Evolutionary conservation across 1,140 invertebrate genomes (phyloP).

Genomic region (Arion vulgaris): DNA sequence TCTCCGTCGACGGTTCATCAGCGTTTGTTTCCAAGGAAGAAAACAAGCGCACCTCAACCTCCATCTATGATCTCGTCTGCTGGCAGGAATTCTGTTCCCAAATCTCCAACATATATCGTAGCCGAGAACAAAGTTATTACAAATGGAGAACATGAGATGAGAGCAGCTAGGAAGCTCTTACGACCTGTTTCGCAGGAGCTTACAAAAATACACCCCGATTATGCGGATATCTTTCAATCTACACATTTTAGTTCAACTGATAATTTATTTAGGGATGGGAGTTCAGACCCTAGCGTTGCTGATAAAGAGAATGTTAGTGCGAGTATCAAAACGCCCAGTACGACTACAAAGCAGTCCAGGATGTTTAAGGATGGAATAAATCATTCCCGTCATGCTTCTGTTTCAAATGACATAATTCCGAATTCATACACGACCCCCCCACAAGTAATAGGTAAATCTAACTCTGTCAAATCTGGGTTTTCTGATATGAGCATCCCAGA

Average conservation of each 20-base stretch:
- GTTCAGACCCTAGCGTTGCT: background rate
- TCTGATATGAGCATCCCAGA: background rate
- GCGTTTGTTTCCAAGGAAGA: background rate
- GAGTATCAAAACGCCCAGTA: background rate
- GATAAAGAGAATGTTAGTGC: conserved; percentile 20
- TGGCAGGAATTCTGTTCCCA: conserved; percentile 31
- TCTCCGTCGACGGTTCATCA: conserved; percentile 7
- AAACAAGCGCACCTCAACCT: background rate
- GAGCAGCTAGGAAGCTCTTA: conserved; percentile 38
- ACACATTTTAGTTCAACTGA: background rate
- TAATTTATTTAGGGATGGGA: background rate
- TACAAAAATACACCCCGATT: conserved; percentile 53
- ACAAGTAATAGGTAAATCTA: background rate
- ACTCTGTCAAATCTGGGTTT: background rate
- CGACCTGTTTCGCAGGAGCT: conserved; percentile 57
- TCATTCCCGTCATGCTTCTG: background rate
- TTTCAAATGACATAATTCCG: background rate
- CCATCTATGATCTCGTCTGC: background rate
- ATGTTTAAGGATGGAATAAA: background rate
- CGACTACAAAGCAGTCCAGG: background rate
- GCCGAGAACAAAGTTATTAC: conserved; percentile 55
- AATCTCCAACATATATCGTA: conserved; percentile 46
- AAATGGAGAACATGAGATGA: conserved; percentile 36
- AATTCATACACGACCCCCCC: background rate
- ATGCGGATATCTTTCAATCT: conserved; percentile 50